Evolutionary conservation across 2,113 vertebrate genomes (phyloP).

Genomic region (Phoenicopterus ruber): DNA sequence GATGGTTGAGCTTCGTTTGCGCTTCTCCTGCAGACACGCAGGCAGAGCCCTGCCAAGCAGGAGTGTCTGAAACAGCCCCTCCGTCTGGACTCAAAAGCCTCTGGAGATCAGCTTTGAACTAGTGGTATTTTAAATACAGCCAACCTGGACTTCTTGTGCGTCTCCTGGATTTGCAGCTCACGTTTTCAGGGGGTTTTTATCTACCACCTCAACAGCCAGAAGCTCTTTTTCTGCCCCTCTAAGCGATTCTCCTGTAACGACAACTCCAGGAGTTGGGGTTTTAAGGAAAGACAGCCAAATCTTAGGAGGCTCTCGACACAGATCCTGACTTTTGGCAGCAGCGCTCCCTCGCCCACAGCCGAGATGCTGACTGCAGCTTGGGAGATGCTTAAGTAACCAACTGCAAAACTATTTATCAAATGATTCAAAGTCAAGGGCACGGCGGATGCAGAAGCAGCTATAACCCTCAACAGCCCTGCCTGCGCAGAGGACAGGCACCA

Average conservation of each 20-base stretch:
- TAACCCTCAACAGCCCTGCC: neutral
- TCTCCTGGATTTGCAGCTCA: neutral
- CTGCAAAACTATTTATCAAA: conserved; percentile 35
- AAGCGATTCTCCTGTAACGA: neutral
- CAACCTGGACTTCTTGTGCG: neutral
- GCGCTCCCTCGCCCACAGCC: neutral
- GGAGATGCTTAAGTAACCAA: conserved; percentile 26
- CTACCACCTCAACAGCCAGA: neutral
- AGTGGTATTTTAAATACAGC: neutral
- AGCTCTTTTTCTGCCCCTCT: neutral
- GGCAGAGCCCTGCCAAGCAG: neutral
- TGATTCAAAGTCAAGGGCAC: neutral
- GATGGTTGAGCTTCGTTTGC: too few species aligned
- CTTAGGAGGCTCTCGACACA: neutral
- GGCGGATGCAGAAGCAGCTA: neutral
- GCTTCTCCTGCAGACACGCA: neutral
- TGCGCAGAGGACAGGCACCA: neutral
- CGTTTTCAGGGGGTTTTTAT: neutral
- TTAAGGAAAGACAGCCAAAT: conserved; percentile 4
- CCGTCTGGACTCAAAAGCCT: neutral
- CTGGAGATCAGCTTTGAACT: neutral
- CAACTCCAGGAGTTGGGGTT: conserved; percentile 9
- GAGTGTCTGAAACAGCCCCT: neutral
- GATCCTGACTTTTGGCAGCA: conserved; percentile 37
- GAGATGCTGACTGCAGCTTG: conserved; percentile 6